These are phyloP conservation scores for Pygoscelis antarcticus DNA, from an alignment of 2,113 vertebrate species.

Conservation along the genomic window DNA sequence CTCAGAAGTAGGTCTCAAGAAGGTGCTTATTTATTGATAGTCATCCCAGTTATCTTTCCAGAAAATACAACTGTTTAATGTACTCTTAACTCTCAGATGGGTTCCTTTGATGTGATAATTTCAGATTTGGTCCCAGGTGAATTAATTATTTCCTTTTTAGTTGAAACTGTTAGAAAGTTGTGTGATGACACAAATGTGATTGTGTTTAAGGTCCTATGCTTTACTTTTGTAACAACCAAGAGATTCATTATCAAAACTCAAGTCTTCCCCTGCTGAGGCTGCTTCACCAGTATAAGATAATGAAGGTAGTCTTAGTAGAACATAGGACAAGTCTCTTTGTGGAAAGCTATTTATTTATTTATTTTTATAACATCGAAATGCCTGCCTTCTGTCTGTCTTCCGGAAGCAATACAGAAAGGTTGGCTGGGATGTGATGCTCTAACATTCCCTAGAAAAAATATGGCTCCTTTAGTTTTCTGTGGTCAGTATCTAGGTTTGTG, in stretches of 20 bases:
- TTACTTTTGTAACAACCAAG: background rate
- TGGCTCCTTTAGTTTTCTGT: background rate
- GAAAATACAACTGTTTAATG: background rate
- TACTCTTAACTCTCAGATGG: background rate
- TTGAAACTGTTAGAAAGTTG: background rate
- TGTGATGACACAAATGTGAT: background rate
- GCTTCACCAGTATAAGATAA: background rate
- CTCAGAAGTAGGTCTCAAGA: background rate
- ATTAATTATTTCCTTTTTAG: background rate
- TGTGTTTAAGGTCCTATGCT: background rate
- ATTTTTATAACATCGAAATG: background rate
- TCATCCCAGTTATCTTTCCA: background rate
- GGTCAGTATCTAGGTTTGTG: background rate
- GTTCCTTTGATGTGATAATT: background rate
- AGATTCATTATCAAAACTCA: background rate
- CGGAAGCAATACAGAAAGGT: background rate
- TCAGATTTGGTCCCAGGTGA: background rate
- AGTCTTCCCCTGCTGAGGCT: background rate
- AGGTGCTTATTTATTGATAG: background rate
- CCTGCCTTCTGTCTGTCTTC: background rate
- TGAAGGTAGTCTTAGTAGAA: background rate
- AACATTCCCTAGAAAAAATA: background rate
- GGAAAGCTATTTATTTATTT: background rate
- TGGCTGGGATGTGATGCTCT: background rate
- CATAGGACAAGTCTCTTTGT: background rate